These are phyloP conservation scores for Bombylius major DNA, from an alignment of 2,888 invertebrate species.

Conservation along the genomic window DNA sequence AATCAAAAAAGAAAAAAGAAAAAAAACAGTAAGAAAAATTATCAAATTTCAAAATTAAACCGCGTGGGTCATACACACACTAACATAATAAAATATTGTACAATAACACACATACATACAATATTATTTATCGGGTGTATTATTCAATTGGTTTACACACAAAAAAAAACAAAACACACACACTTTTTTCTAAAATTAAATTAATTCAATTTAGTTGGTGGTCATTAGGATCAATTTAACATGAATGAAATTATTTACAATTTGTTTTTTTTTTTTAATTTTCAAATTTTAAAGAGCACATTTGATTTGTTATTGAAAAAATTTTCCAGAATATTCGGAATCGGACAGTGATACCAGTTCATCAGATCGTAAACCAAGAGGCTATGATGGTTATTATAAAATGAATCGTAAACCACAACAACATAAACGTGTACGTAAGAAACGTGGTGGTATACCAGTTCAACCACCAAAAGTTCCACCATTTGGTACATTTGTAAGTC, in stretches of 20 bases:
- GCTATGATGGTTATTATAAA: constrained; percentile 49
- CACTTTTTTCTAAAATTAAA: too few species aligned
- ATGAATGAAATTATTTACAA: background rate
- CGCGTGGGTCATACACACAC: too few species aligned
- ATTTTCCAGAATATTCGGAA: constrained; percentile 63
- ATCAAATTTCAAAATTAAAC: too few species aligned
- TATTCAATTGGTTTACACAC: too few species aligned
- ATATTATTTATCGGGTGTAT: too few species aligned
- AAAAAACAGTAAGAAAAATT: too few species aligned
- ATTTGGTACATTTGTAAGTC: constrained; percentile 52
- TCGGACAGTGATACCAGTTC: constrained; percentile 69
- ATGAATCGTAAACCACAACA: constrained; percentile 54
- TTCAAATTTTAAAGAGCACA: background rate
- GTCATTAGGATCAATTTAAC: background rate
- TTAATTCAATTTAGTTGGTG: too few species aligned
- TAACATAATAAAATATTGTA: too few species aligned
- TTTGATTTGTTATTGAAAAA: background rate
- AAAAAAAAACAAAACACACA: too few species aligned
- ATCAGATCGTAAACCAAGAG: constrained; percentile 42
- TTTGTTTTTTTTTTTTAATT: background rate
- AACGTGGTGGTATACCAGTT: constrained; percentile 68
- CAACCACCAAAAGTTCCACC: constrained; percentile 72
- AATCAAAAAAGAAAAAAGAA: too few species aligned
- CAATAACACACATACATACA: too few species aligned
- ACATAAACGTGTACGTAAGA: constrained; percentile 59